Conservation (phyloP, 2,888 invertebrate species). For the Glaucopsyche alexis region DNA sequence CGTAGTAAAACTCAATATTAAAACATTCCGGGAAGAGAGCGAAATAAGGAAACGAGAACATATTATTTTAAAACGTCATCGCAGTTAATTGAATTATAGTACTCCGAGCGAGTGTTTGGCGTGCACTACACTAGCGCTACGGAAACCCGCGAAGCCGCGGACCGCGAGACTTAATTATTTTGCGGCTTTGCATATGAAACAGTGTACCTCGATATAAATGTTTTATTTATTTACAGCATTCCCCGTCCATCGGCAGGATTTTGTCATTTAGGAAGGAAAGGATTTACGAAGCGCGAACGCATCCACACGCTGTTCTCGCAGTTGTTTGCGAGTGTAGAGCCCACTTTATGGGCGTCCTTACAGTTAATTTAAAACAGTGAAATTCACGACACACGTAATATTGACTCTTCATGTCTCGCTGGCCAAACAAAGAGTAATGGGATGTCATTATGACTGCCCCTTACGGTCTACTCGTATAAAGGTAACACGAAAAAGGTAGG, state of each 20-base stretch:
- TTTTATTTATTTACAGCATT: too few relatives aligned
- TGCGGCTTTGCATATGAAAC: neutral
- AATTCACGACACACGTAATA: neutral
- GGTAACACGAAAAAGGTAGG: neutral
- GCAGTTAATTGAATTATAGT: neutral
- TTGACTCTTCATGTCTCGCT: constrained; percentile 11
- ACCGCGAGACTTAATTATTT: neutral
- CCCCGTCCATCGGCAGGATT: neutral
- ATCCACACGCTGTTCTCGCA: too few relatives aligned
- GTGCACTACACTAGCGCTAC: neutral
- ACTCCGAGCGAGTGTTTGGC: neutral
- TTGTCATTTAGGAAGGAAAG: too few relatives aligned
- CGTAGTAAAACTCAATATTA: neutral
- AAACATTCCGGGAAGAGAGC: neutral
- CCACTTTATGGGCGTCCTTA: neutral
- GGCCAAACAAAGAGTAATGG: neutral
- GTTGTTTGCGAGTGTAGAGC: neutral
- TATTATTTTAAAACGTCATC: constrained; percentile 3
- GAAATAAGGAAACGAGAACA: neutral
- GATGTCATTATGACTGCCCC: neutral
- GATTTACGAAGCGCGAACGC: too few relatives aligned
- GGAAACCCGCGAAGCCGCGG: neutral
- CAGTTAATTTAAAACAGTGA: constrained; percentile 1
- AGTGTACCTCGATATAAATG: too few relatives aligned
- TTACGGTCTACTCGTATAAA: neutral